A percentile compares a stretch with the other conserved stretches of the same genome.
Conservation (phyloP, 2,113 vertebrate genomes). For the Chiloscyllium plagiosum region DNA sequence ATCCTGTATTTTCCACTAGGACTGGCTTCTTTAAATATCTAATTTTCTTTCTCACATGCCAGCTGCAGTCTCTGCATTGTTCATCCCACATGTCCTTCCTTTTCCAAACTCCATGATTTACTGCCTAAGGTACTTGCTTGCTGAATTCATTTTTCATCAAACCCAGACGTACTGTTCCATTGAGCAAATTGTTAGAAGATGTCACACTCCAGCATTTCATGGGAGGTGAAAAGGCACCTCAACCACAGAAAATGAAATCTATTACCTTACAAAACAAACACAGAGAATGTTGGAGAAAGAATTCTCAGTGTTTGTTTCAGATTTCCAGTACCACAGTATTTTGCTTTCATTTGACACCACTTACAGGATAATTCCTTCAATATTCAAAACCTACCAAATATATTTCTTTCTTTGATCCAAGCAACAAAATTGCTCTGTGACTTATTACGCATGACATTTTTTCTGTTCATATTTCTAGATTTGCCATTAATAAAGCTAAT, state of each 20-base stretch:
- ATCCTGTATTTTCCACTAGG: not conserved
- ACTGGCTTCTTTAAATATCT: not conserved
- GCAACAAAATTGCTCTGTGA: not conserved
- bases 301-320: no score
- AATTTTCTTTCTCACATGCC: not conserved
- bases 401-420: not conserved
- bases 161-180: not conserved
- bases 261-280: not conserved
- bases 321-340: no score
- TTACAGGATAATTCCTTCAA: not conserved
- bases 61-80: not conserved
- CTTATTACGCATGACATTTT: not conserved
- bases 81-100: not conserved
- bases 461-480: not conserved
- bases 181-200: not conserved
- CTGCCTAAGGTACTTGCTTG: not conserved
- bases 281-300: no score
- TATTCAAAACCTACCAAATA: not conserved
- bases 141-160: not conserved
- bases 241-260: not conserved
- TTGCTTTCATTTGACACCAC: no score
- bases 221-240: not conserved
- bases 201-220: not conserved
- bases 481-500: not conserved
- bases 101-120: not conserved